Conservation (phyloP, 2,888 invertebrate species). For the Drosophila ezoana region DNA sequence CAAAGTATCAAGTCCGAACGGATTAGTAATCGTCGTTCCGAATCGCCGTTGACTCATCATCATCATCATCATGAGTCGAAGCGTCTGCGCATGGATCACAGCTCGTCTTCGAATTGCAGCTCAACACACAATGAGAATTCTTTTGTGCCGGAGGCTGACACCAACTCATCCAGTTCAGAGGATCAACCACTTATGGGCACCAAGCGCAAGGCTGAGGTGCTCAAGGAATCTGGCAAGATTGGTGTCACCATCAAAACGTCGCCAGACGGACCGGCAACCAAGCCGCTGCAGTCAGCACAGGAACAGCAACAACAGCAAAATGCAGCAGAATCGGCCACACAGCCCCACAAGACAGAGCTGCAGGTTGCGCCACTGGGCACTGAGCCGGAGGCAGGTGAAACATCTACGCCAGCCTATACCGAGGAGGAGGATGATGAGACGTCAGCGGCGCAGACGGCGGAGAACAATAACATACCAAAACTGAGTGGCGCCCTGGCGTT, state of each 20-base stretch:
- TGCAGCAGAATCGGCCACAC: slow-evolving; percentile 80
- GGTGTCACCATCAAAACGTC: slow-evolving; percentile 95
- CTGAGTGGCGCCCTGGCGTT: slow-evolving; percentile 81
- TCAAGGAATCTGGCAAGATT: slow-evolving; percentile 95
- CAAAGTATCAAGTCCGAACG: slow-evolving; percentile 77
- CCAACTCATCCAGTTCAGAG: slow-evolving; percentile 86
- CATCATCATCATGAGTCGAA: slow-evolving; percentile 69
- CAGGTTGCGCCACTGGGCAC: slow-evolving; percentile 78
- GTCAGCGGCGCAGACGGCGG: slow-evolving; percentile 49
- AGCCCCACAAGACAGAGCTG: slow-evolving; percentile 79
- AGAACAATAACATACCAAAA: slow-evolving; percentile 73
- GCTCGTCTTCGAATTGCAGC: slow-evolving; percentile 62
- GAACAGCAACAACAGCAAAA: slow-evolving; percentile 57
- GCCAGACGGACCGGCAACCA: slow-evolving; percentile 82
- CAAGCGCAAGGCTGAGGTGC: slow-evolving; percentile 94
- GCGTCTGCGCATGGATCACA: slow-evolving; percentile 69
- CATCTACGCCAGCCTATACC: slow-evolving; percentile 56
- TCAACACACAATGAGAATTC: slow-evolving; percentile 63
- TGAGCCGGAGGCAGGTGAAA: slow-evolving; percentile 85
- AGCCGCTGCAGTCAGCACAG: slow-evolving; percentile 82
- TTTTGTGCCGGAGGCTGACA: slow-evolving; percentile 86
- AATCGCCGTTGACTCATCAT: slow-evolving; percentile 75
- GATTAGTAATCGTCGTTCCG: slow-evolving; percentile 83
- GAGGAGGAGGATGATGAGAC: slow-evolving; percentile 73
- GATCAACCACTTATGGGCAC: slow-evolving; percentile 88